Percentiles rank a stretch among this genome's conserved stretches.
Conservation (phyloP, 1,140 invertebrate species). For the Brachystomella parvula region DNA sequence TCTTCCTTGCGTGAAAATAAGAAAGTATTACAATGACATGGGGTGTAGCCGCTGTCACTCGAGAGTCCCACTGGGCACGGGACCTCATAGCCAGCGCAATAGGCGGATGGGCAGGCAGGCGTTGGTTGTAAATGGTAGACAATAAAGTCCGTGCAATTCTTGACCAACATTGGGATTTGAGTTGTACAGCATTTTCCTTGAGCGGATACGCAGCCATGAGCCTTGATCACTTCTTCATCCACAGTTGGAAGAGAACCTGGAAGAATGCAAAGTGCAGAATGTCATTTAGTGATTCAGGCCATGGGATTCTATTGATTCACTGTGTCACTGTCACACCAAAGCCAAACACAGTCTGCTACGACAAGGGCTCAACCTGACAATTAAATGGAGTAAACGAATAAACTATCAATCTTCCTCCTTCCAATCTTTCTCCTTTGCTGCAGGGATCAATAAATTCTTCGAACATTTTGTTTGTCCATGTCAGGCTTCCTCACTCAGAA, state of each 20-base stretch:
- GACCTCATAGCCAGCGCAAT: conserved; percentile 40
- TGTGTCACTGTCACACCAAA: too few relatives aligned
- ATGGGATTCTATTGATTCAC: too few relatives aligned
- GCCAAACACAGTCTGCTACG: too few relatives aligned
- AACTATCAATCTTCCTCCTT: too few relatives aligned
- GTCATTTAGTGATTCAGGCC: too few relatives aligned
- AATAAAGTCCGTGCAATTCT: conserved; percentile 38
- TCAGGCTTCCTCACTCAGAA: too few relatives aligned
- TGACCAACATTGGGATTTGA: conserved; percentile 36
- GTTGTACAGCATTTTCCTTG: conserved; percentile 38
- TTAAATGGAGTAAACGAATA: too few relatives aligned
- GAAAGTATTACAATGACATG: conserved; percentile 36
- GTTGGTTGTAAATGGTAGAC: conserved; percentile 40
- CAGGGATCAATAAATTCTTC: too few relatives aligned
- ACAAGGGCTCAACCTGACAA: too few relatives aligned
- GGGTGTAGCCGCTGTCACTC: conserved; percentile 38
- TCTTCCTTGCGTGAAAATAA: too few relatives aligned
- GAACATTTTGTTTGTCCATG: too few relatives aligned
- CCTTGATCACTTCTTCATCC: conserved; percentile 38
- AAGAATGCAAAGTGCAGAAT: background rate
- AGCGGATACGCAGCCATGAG: conserved; percentile 36
- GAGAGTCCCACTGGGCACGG: conserved; percentile 37
- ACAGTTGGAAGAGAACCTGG: conserved; percentile 31
- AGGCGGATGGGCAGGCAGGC: conserved; percentile 39
- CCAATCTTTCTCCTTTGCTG: too few relatives aligned